Conservation (phyloP, 2,888 invertebrate genomes). For the Rhagophthalmus giganteus region DNA sequence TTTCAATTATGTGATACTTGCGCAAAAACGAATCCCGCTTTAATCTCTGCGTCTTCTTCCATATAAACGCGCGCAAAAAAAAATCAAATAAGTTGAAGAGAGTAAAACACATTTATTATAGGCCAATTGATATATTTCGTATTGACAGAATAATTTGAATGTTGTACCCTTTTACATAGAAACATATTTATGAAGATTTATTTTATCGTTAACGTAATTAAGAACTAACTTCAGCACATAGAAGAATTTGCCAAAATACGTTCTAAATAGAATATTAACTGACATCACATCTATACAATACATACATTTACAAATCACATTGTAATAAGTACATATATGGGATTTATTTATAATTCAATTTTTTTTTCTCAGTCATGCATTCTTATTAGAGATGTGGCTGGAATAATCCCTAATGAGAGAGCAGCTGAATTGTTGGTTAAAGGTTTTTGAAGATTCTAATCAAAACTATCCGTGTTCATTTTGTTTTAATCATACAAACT, state of each 20-base stretch:
- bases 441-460: slow-evolving; percentile 11
- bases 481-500: no score
- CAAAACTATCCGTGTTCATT: no score
- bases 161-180: slow-evolving; percentile 56
- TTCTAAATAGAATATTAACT: slow-evolving; percentile 18
- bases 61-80: no score
- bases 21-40: not conserved
- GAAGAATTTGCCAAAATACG: slow-evolving; percentile 12
- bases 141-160: slow-evolving; percentile 56
- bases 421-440: slow-evolving; percentile 52
- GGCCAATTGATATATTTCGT: slow-evolving; percentile 58
- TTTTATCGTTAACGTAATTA: slow-evolving; percentile 11
- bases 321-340: slow-evolving; percentile 36
- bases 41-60: no score
- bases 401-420: slow-evolving; percentile 71
- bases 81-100: not conserved
- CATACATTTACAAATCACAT: slow-evolving; percentile 53
- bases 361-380: slow-evolving; percentile 46
- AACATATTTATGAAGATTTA: slow-evolving; percentile 39
- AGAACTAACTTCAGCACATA: slow-evolving; percentile 11
- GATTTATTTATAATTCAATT: slow-evolving; percentile 23
- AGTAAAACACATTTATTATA: slow-evolving; percentile 35
- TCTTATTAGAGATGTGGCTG: slow-evolving; percentile 75
- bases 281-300: slow-evolving; percentile 46
- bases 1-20: not conserved